Conservation (phyloP, 2,113 vertebrate genomes). For the Hyla sarda region DNA sequence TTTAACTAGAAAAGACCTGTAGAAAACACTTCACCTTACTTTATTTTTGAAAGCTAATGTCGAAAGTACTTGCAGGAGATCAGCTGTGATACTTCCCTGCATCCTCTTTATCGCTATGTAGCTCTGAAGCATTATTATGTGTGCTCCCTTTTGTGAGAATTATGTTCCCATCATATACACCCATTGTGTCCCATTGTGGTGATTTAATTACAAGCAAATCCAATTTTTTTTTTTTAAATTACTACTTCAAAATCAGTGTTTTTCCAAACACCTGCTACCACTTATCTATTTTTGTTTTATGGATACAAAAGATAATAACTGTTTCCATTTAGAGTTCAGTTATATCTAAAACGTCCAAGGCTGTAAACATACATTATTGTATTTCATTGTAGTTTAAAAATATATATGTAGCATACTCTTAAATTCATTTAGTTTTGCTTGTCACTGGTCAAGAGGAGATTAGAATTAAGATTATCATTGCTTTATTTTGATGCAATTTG, state of each 20-base stretch:
- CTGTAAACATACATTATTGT: neutral
- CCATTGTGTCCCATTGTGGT: slow-evolving; percentile 14
- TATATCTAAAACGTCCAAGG: neutral
- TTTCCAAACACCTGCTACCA: slow-evolving; percentile 28
- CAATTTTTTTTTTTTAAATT: slow-evolving; percentile 23
- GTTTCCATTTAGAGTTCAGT: neutral
- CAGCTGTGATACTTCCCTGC: slow-evolving; percentile 16
- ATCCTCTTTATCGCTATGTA: slow-evolving; percentile 3
- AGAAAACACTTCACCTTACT: slow-evolving; percentile 8
- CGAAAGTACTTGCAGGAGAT: slow-evolving; percentile 10
- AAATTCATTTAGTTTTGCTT: neutral
- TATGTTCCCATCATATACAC: neutral
- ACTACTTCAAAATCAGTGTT: slow-evolving; percentile 7
- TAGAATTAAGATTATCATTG: neutral
- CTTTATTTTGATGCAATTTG: too few relatives aligned
- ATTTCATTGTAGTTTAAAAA: neutral
- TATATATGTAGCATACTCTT: neutral
- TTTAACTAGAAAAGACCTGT: neutral
- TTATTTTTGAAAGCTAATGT: slow-evolving; percentile 13
- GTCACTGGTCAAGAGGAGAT: neutral
- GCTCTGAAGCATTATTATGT: slow-evolving; percentile 19
- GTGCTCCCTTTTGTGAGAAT: neutral
- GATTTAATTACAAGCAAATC: slow-evolving; percentile 29
- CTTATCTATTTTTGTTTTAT: slow-evolving; percentile 8
- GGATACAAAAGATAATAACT: neutral